Base-by-base conservation (phyloP, 1,140 invertebrate genomes). In the Drosophila elegans region DNA sequence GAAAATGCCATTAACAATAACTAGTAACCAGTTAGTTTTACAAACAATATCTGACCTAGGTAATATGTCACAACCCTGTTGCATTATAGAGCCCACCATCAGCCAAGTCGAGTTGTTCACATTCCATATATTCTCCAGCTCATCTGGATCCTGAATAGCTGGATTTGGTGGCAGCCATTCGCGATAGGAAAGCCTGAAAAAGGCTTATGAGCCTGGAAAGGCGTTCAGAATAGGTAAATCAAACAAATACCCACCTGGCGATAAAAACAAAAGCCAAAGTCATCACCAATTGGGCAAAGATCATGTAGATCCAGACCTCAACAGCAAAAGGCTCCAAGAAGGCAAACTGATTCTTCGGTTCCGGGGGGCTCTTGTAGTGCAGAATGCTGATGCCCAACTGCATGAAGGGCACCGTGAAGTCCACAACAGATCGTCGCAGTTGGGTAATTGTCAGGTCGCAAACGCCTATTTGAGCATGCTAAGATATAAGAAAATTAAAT, bases 291-390 rank as follows among this genome's bases (percentile, higher is more conserved):
- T 98, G 98, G n/a, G 98, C 97, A 7, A 97, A 96, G 0, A 96
- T 96, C 96, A 98, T 98, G 93, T 97, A 98, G 74, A 98, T 97
- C 98, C 98, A 99, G 25, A 99, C 98, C 76, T 98, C 97, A 7
- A 97, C 91, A 3, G 97, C 97, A 12, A 99, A 94, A 0, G 98
- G 98, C 10, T 97, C 96, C 64, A 98, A 93, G 92, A 99, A 99
- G 0, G 97, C 98, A 93, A 98, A 98, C 48, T 98, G 93, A 93
- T 97, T 96, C 10, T 97, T 97, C 1, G 96, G 95, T 86, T 97
- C 97, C 85, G 97, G 97, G 52, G 96, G 95, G 4, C 97, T 97
- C 88, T 97, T 97, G 69, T 96, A 95, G 92, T 98, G 98, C 21
- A 99, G 92, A 91, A 98, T 97, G 55, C 96, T 96, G 55, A 97